These are phyloP conservation scores for Drosophila histrio DNA, from an alignment of 2,888 invertebrate genomes.

Conservation along the genomic window DNA sequence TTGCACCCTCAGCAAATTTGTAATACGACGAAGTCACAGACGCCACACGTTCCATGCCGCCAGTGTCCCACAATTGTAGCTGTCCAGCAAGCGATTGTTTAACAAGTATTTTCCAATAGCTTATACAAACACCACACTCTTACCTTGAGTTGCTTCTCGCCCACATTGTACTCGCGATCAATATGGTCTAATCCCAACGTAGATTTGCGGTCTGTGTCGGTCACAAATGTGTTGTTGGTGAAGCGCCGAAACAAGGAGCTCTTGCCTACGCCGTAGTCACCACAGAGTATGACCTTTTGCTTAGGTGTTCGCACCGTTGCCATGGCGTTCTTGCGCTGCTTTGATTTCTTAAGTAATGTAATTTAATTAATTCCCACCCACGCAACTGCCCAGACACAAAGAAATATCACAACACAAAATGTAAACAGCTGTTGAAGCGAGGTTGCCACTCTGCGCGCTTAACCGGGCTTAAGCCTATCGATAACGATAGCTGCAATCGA, in stretches of 20 bases:
- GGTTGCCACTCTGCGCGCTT: slow-evolving; percentile 36
- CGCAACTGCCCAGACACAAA: slow-evolving; percentile 41
- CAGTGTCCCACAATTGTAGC: slow-evolving; percentile 98
- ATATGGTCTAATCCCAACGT: slow-evolving; percentile 96
- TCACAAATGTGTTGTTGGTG: slow-evolving; percentile 88
- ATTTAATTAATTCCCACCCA: slow-evolving; percentile 44
- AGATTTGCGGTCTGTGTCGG: slow-evolving; percentile 92
- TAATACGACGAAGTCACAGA: slow-evolving; percentile 98
- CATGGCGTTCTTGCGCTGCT: slow-evolving; percentile 85
- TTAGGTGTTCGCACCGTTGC: slow-evolving; percentile 93
- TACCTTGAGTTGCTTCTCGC: slow-evolving; percentile 87
- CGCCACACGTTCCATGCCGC: slow-evolving; percentile 98
- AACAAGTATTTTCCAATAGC: neutral
- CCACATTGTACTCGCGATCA: slow-evolving; percentile 91
- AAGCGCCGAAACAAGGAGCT: slow-evolving; percentile 96
- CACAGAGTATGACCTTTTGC: slow-evolving; percentile 96
- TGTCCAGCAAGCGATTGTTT: slow-evolving; percentile 81
- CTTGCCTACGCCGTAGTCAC: slow-evolving; percentile 98
- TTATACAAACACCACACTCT: neutral
- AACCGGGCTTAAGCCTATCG: neutral
- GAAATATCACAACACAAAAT: slow-evolving; percentile 32
- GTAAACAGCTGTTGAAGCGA: slow-evolving; percentile 38
- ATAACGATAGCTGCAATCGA: slow-evolving; percentile 8
- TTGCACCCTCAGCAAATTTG: slow-evolving; percentile 97
- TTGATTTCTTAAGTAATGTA: slow-evolving; percentile 25